These are phyloP conservation scores for Phrynocephalus vlangalii DNA, from an alignment of 2,797 vertebrate genomes.

Conservation along the genomic window DNA sequence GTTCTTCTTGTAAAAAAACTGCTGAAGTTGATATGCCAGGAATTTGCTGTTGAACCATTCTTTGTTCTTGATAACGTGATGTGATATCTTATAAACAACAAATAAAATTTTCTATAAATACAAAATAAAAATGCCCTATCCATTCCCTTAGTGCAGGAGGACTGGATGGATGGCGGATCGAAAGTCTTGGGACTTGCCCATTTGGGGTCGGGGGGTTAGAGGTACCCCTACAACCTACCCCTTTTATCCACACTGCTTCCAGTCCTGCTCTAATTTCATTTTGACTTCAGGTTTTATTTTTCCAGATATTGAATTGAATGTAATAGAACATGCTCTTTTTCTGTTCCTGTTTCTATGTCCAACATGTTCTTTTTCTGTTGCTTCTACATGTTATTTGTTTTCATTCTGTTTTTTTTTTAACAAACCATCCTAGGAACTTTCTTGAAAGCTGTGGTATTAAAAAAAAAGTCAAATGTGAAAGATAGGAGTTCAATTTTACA, in stretches of 20 bases:
- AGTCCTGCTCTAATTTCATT: background rate
- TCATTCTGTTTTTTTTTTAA: background rate
- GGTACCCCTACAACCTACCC: too few relatives aligned
- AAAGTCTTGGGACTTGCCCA: too few relatives aligned
- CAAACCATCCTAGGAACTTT: background rate
- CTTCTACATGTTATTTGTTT: background rate
- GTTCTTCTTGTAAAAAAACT: slow-evolving; percentile 55
- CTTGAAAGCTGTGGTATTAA: background rate
- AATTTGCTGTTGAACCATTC: slow-evolving; percentile 54
- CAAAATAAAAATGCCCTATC: background rate
- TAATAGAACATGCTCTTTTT: background rate
- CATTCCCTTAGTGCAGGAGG: too few relatives aligned
- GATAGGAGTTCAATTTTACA: background rate
- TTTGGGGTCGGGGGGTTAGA: too few relatives aligned
- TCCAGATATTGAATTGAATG: background rate
- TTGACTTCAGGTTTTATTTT: too few relatives aligned
- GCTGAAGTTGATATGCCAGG: slow-evolving; percentile 49
- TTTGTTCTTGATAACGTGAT: slow-evolving; percentile 64
- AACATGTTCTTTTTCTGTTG: background rate
- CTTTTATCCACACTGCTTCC: too few relatives aligned
- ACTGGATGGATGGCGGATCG: too few relatives aligned
- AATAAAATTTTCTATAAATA: slow-evolving; percentile 74
- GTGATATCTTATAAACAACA: slow-evolving; percentile 64
- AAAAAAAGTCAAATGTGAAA: background rate
- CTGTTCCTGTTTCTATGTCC: background rate